These are phyloP conservation scores for Ethmia dodecea DNA, from an alignment of 2,888 invertebrate species.

Conservation along the genomic window DNA sequence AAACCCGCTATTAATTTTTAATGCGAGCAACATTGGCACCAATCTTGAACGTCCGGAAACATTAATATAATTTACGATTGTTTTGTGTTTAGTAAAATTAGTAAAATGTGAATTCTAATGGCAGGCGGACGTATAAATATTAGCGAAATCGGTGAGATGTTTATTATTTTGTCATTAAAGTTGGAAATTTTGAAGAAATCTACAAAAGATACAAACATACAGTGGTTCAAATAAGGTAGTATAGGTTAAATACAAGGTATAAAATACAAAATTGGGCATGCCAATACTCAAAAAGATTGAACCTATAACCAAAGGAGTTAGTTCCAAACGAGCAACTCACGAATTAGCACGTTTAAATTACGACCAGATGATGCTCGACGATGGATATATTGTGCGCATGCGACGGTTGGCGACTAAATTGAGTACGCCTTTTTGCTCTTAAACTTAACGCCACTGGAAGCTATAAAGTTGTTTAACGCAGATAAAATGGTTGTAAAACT, in stretches of 20 bases:
- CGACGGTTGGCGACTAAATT: conserved; percentile 30
- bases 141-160: conserved; percentile 46
- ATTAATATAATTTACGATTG: conserved; percentile 71
- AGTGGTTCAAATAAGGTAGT: too few species aligned
- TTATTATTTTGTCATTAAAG: too few species aligned
- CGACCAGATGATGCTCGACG: conserved; percentile 45
- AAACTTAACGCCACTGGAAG: background rate
- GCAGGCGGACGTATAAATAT: conserved; percentile 64
- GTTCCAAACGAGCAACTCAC: conserved; percentile 24
- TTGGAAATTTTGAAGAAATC: too few species aligned
- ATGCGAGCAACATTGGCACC: conserved; percentile 63
- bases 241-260: too few species aligned
- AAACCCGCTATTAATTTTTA: conserved; percentile 66
- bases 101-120: conserved; percentile 59
- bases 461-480: too few species aligned
- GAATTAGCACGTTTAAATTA: conserved; percentile 53
- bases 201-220: too few species aligned
- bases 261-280: too few species aligned
- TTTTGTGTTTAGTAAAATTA: conserved; percentile 69
- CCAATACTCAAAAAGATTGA: too few species aligned
- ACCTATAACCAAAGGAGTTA: too few species aligned
- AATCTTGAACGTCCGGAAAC: conserved; percentile 65
- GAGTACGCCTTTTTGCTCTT: conserved; percentile 15
- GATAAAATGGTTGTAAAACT: too few species aligned
- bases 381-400: conserved; percentile 48